Evolutionary conservation across 2,113 vertebrate species (phyloP).

Genomic region (Takifugu bimaculatus): DNA sequence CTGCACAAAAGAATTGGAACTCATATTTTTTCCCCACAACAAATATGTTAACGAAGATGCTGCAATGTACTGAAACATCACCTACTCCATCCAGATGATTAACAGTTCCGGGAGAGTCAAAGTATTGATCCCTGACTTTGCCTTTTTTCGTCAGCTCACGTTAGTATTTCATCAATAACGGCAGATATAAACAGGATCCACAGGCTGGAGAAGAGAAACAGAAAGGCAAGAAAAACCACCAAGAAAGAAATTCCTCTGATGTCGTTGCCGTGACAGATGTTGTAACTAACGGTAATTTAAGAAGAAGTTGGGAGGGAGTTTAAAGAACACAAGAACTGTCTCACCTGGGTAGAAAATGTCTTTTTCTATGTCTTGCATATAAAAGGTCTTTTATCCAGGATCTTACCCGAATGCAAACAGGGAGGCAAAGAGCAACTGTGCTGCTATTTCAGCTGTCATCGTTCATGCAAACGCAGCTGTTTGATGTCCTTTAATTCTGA

Average conservation of each 20-base stretch:
- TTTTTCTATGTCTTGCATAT: constrained; percentile 19
- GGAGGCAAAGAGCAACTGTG: background rate
- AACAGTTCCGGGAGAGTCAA: too few relatives aligned
- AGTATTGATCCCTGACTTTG: too few relatives aligned
- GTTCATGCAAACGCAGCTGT: too few relatives aligned
- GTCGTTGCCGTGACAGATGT: constrained; percentile 37
- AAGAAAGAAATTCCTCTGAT: constrained; percentile 58
- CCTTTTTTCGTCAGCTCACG: too few relatives aligned
- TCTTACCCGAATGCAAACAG: constrained; percentile 23
- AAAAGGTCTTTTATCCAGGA: constrained; percentile 4
- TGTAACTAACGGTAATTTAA: constrained; percentile 23
- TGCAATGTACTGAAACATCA: too few relatives aligned
- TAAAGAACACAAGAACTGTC: constrained; percentile 1
- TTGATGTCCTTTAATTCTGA: too few relatives aligned
- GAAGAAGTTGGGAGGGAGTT: constrained; percentile 8
- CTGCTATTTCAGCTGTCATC: too few relatives aligned
- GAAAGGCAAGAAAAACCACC: constrained; percentile 48
- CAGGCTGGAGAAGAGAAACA: constrained; percentile 20
- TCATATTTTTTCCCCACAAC: background rate
- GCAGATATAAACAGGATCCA: constrained; percentile 1
- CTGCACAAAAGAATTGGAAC: too few relatives aligned
- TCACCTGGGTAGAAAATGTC: constrained; percentile 31
- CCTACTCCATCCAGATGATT: too few relatives aligned
- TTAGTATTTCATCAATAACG: background rate
- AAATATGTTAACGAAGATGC: background rate